phyloP scores from a whole-genome alignment of 2,888 invertebrate genomes.

The Aleiodes alternator region DNA sequence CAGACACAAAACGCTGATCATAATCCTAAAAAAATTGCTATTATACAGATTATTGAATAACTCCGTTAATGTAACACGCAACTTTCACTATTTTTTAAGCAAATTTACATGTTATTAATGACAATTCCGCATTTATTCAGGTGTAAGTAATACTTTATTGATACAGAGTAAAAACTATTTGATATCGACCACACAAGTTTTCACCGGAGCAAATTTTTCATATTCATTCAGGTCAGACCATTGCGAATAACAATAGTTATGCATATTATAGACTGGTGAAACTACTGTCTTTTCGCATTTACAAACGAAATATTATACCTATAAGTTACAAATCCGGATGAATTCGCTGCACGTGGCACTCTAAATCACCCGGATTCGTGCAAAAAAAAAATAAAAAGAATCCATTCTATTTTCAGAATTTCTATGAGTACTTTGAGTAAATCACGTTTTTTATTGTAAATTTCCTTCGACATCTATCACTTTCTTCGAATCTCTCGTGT shows the following conservation, averaged over 20 bases:
- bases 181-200: constrained; percentile 44
- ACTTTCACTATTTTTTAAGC: no score
- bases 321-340: background rate
- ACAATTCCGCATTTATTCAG: constrained; percentile 16
- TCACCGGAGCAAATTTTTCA: constrained; percentile 49
- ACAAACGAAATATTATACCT: background rate
- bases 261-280: constrained; percentile 63
- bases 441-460: constrained; percentile 6
- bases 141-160: constrained; percentile 31
- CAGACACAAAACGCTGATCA: no score
- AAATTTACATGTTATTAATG: constrained; percentile 19
- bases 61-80: no score
- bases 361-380: background rate
- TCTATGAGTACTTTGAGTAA: constrained; percentile 4
- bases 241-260: constrained; percentile 63
- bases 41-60: no score
- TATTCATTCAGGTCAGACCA: constrained; percentile 27
- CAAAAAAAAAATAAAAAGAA: background rate
- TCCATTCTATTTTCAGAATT: background rate
- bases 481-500: constrained; percentile 41
- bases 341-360: constrained; percentile 3
- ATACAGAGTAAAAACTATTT: constrained; percentile 36
- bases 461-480: constrained; percentile 20
- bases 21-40: no score
- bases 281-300: background rate